These are phyloP conservation scores for Hylaeus volcanicus DNA, from an alignment of 1,140 invertebrate genomes.

Conservation along the genomic window DNA sequence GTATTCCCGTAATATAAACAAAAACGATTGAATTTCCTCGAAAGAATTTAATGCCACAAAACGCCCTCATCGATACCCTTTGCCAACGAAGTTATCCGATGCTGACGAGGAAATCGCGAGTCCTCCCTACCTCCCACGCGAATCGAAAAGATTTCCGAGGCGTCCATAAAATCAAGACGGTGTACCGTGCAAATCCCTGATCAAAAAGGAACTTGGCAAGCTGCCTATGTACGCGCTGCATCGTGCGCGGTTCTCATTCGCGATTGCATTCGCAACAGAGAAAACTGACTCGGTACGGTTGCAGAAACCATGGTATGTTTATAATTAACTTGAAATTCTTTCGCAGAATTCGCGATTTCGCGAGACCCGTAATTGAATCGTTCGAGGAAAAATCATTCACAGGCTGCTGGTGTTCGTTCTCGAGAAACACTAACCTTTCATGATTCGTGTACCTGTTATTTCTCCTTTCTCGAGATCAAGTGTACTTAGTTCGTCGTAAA, in stretches of 20 bases:
- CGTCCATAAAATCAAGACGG: conserved; percentile 50
- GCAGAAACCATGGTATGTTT: conserved; percentile 31
- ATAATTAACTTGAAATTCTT: conserved; percentile 42
- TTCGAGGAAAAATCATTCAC: background rate
- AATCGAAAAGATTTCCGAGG: conserved; percentile 25
- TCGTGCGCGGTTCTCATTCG: conserved; percentile 1
- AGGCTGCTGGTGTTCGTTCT: background rate
- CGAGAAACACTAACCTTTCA: no score
- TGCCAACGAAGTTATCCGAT: conserved; percentile 9
- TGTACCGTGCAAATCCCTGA: conserved; percentile 32
- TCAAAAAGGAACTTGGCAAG: conserved; percentile 51
- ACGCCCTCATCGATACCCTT: no score
- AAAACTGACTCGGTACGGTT: conserved; percentile 36
- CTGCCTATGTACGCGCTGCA: conserved; percentile 27
- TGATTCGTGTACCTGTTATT: no score
- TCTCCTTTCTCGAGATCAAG: no score
- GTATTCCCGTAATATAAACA: no score
- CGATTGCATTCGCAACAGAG: conserved; percentile 7
- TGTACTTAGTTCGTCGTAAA: no score
- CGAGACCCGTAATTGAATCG: conserved; percentile 31
- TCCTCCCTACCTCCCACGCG: background rate
- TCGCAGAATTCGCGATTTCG: conserved; percentile 17
- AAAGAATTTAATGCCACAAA: no score
- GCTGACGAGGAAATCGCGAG: background rate
- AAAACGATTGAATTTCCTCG: background rate